Base-by-base conservation (phyloP, 1,140 invertebrate genomes). In the Nylanderia fulva region DNA sequence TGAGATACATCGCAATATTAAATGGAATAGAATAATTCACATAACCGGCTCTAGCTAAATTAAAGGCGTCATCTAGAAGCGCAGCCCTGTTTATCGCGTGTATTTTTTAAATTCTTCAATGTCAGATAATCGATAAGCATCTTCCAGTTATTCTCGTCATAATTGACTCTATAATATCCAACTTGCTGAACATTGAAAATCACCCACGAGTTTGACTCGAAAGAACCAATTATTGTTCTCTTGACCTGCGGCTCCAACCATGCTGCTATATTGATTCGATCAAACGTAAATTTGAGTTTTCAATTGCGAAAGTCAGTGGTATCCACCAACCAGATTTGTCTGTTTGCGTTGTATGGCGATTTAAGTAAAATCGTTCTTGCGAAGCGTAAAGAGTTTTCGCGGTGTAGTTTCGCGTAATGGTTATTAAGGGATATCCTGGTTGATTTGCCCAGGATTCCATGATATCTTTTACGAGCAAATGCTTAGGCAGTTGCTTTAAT, bases 41-140 rank as follows among this genome's bases (percentile, higher is more conserved):
- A 3, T 92, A 87, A 8, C 92, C 94, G 0, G 90, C 92, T 77
- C 92, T 92, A 0, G 95, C 96, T 39, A 97, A 90, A 85, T 95
- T 96, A 82, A 96, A 95, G 0, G 96, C 93, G 89, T 97, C 96
- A 85, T 96, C 95, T 8, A 97, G 89, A 15, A 97, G 93, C 83
- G 96, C 96, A 9, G 96, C 96, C 84, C 97, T 91, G 79, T 96
- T 96, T 0, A 94, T 90, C 8, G 86, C 69, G 36, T 92, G 86
- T 60, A 97, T 95, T 13, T 60, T 80, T 8, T 88, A 85, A 90
- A 33, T 94, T 86, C 0, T 54, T 39, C 0, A 68, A 90, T 8
- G 88, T 83, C 8, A 96, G 85, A 66, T 95, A 92, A 2, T 90
- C 56, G 4, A 91, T 93, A 2, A 96, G 90, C 29, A 94, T 77